Evolutionary conservation across 2,888 invertebrate genomes (phyloP), one percentile per base, ranked within the genome.

Genomic region (Branchellion lobata): DNA sequence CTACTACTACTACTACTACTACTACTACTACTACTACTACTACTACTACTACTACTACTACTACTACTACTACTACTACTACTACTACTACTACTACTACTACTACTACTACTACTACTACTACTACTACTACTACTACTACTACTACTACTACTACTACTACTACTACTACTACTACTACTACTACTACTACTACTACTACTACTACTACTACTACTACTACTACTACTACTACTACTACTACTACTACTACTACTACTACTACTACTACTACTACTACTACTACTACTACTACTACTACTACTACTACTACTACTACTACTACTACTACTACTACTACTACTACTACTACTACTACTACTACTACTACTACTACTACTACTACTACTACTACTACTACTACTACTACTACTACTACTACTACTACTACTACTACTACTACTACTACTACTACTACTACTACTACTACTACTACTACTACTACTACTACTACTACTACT

Each of bases 221-320:
- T 72, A 72, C 72, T 72, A 72, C 72, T 72, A 72, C 72, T 72
- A 72, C 72, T 72, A 72, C 72, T 72, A 72, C 72, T 72, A 72
- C 72, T 72, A 75, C 75, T 75, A 51, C 51, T 51, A 75, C 47
- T 93, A 93, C 84, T 88, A 96, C 90, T 86, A 96, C 18, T 40
- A 40, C 40, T 40, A 40, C 40, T 40, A 40, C 40, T 40, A 40
- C 40, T 40, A 40, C 40, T 40, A 40, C 40, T 40, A 40, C 40
- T 40, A 40, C 14, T 40, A 40, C 40, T 40, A 40, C 40, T 40
- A 40, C 40, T 40, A 40, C 40, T 40, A 40, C 40, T 40, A 40
- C 40, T 40, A 40, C 14, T 40, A 40, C 40, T 40, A 40, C 40
- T 40, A 40, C 40, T 40, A 40, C 40, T 40, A 40, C 40, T 40